Evolutionary conservation across 2,888 invertebrate genomes (phyloP), one percentile per base, ranked within the genome.

Genomic region (Xestia sexstrigata): DNA sequence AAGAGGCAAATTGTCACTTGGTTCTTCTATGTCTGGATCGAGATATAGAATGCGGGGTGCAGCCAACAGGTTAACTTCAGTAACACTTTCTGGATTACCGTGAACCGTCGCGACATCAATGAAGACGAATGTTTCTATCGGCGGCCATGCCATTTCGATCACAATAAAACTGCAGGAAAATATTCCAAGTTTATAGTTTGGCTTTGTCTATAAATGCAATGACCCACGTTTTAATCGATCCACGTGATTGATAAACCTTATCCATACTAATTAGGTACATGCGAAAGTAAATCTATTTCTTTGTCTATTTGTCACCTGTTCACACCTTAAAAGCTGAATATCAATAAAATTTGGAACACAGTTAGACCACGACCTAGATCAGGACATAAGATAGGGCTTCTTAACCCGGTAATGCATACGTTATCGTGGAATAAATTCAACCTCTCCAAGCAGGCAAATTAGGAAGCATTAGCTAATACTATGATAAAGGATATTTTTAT

Each of bases 41-140:
- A 47, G 15, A 6, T 13, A 17, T 47, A 47, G 45, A 45, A 45
- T 47, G 17, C 47, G 47, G 47, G n/a, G n/a, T n/a, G n/a, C n/a
- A n/a, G n/a, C 47, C 39, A 39, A 39, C 8, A 39, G 39, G 39
- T 39, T 47, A 17, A 17, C 47, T 47, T 47, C 17, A 47, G 47
- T 47, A 47, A 47, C 6, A 47, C 47, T 6, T 47, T 17, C 17
- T 47, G 17, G 17, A 6, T 6, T 47, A 47, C 6, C 0, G 47
- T 11, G 47, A 47, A 47, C 47, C 47, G 17, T 17, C 5, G 0
- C 52, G 1, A 70, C 9, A 47, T 74, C 74, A 0, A 70, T 58
- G 26, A 70, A 60, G 6, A 63, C 9, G 1, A 73, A 75, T 42
- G 62, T 75, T 42, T 73, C 7, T 42, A 75, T 73, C 17, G 62